phyloP scores from a whole-genome alignment of 2,797 vertebrate genomes.

The Florisuga fusca region DNA sequence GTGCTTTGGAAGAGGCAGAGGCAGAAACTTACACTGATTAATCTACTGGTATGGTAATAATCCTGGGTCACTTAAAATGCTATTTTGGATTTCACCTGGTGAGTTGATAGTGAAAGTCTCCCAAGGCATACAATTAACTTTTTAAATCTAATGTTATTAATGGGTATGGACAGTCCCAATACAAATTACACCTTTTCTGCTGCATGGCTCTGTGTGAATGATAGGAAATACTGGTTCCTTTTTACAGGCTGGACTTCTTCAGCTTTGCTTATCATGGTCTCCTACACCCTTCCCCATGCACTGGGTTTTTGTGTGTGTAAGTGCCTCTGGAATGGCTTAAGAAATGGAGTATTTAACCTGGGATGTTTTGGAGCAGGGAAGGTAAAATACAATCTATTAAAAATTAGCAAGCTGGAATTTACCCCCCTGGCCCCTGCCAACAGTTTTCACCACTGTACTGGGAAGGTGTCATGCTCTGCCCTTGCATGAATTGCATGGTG shows the following conservation, averaged over 20 bases:
- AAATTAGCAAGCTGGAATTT: background rate
- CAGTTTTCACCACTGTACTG: background rate
- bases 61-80: background rate
- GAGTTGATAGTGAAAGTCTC: background rate
- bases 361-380: background rate
- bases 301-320: background rate
- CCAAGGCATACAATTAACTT: background rate
- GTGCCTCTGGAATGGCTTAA: background rate
- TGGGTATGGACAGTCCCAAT: background rate
- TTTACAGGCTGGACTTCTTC: background rate
- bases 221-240: background rate
- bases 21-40: background rate
- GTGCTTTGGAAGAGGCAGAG: background rate
- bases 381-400: background rate
- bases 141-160: background rate
- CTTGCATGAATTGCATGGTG: background rate
- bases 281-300: background rate
- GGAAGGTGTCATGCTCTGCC: background rate
- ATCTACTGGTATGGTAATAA: background rate
- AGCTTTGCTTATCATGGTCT: background rate
- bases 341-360: background rate
- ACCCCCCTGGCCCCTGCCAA: background rate
- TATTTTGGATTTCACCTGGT: background rate
- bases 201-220: background rate
- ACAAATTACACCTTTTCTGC: background rate